Percentiles rank a stretch among this genome's conserved stretches.
phyloP scores from a whole-genome alignment of 2,113 vertebrate genomes.

The Bos javanicus region DNA sequence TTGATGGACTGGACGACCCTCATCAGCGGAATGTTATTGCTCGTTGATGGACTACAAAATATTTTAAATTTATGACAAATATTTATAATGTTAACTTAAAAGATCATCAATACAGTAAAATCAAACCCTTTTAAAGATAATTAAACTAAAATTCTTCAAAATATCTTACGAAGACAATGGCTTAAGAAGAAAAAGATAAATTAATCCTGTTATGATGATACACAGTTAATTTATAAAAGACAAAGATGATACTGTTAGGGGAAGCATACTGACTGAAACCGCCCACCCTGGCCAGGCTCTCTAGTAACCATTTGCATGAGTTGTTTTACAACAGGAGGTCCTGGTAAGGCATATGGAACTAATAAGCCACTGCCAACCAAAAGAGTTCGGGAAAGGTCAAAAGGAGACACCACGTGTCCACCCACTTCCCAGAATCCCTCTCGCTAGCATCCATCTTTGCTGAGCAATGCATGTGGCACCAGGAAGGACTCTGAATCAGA shows the following conservation, averaged over 20 bases:
- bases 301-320: not conserved
- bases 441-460: not conserved
- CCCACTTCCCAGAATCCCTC: not conserved
- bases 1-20: constrained; percentile 98
- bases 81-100: constrained; percentile 9
- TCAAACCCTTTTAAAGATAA: constrained; percentile 29
- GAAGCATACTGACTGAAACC: not conserved
- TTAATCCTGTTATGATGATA: not conserved
- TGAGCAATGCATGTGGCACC: accelerated
- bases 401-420: not conserved
- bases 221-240: not conserved
- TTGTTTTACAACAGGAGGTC: not conserved
- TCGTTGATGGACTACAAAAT: constrained; percentile 92
- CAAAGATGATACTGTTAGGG: not conserved
- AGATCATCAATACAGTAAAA: not conserved
- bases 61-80: constrained; percentile 44
- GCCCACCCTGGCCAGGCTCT: not conserved
- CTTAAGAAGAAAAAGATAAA: constrained; percentile 26
- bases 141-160: not conserved
- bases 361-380: not conserved
- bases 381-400: not conserved
- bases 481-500: not conserved
- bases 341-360: not conserved
- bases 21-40: constrained; percentile 99
- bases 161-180: not conserved